Evolutionary conservation across 2,113 vertebrate genomes (phyloP).

Genomic region (Zingel zingel): DNA sequence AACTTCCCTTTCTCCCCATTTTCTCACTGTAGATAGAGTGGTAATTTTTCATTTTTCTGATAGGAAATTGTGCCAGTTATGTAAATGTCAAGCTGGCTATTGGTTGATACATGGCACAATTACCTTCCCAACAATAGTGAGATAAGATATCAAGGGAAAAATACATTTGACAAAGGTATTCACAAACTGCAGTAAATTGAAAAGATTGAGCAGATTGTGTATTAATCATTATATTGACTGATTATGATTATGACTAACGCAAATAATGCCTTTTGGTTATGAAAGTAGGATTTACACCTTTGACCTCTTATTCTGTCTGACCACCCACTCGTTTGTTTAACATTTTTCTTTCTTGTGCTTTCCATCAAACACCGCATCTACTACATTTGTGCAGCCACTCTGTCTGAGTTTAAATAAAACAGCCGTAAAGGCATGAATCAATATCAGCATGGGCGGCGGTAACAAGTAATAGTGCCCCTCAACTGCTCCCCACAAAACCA

Average conservation of each 20-base stretch:
- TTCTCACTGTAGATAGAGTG: slow-evolving; percentile 12
- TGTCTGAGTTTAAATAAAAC: slow-evolving; percentile 21
- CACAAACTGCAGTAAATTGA: background rate
- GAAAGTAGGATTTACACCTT: background rate
- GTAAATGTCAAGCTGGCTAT: slow-evolving; percentile 39
- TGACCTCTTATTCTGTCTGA: slow-evolving; percentile 2
- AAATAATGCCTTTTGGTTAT: background rate
- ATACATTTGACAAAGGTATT: background rate
- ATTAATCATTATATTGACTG: background rate
- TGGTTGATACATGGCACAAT: slow-evolving; percentile 23
- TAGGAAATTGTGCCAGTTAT: slow-evolving; percentile 44
- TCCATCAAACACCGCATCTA: slow-evolving; percentile 7
- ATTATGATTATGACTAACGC: slow-evolving; percentile 1
- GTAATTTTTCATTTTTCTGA: slow-evolving; percentile 42
- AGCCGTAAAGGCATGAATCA: slow-evolving; percentile 4
- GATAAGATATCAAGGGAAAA: slow-evolving; percentile 12
- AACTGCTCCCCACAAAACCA: slow-evolving; percentile 8
- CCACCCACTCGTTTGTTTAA: background rate
- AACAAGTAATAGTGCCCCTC: slow-evolving; percentile 8
- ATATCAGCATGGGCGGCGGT: background rate
- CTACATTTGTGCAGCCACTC: background rate
- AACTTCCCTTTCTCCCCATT: slow-evolving; percentile 15
- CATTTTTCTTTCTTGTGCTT: background rate
- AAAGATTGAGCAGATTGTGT: background rate
- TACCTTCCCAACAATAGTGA: background rate